Evolutionary conservation across 2,113 vertebrate species (phyloP).

Genomic region (Rhynchopsitta pachyrhyncha): DNA sequence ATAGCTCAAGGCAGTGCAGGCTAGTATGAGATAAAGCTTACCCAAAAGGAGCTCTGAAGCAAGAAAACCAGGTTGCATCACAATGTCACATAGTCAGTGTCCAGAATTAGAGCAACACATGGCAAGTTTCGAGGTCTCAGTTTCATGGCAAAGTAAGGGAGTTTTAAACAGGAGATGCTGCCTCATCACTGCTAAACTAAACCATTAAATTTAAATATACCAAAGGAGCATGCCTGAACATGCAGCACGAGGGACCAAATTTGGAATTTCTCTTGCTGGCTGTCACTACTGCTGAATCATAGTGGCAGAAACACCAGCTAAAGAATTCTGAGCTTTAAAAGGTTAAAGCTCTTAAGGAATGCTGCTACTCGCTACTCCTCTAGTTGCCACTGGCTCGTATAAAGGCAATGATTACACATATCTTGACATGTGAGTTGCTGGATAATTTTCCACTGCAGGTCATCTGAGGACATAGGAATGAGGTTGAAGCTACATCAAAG

Average conservation of each 20-base stretch:
- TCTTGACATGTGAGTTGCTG: slow-evolving; percentile 43
- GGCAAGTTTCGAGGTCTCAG: neutral
- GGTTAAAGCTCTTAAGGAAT: slow-evolving; percentile 51
- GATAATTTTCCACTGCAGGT: slow-evolving; percentile 64
- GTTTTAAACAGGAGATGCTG: slow-evolving; percentile 3
- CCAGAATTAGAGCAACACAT: slow-evolving; percentile 37
- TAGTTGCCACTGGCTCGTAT: neutral
- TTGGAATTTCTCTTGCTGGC: neutral
- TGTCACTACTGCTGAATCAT: neutral
- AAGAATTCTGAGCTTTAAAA: slow-evolving; percentile 44
- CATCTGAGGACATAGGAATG: slow-evolving; percentile 44
- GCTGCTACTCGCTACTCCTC: neutral
- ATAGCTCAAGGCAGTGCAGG: slow-evolving; percentile 43
- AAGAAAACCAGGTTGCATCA: slow-evolving; percentile 41
- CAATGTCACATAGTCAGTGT: slow-evolving; percentile 17
- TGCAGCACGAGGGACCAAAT: neutral
- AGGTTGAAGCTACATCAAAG: slow-evolving; percentile 58
- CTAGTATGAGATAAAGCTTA: slow-evolving; percentile 41
- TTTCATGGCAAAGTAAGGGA: slow-evolving; percentile 19
- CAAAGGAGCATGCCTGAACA: slow-evolving; percentile 1
- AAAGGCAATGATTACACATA: slow-evolving; percentile 45
- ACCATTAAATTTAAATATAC: neutral
- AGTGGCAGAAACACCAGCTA: neutral
- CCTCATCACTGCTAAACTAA: neutral
- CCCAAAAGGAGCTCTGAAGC: slow-evolving; percentile 34